Evolutionary conservation across 2,797 vertebrate species (phyloP), one percentile per base, ranked within the genome.

Genomic region (Fratercula arctica): DNA sequence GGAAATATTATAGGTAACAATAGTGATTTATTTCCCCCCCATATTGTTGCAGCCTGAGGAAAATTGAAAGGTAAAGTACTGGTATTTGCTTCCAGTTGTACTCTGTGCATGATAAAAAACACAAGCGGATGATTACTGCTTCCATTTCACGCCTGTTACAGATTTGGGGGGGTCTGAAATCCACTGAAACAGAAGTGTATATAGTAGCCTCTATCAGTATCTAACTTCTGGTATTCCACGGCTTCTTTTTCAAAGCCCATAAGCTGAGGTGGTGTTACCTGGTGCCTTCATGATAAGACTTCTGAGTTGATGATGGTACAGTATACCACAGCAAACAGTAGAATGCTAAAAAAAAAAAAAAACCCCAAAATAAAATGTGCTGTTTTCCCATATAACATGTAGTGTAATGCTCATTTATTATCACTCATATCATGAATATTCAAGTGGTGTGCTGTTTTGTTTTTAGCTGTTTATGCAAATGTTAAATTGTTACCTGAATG

Each of bases 161-260:
- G 56, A 41, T 16, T 29, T 60, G 76, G 90, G 86, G 43, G 72
- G 75, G 60, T 86, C 54, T 90, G 7, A 80, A 91, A 64, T 59
- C 67, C 79, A 26, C 76, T 81, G 74, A 57, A 60, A 45, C 64
- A 77, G 18, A 61, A 76, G 76, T 20, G 31, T 87, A 7, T 73
- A 11, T 39, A 48, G 82, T 10, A 33, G 46, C 68, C 28, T 89
- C 87, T 75, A 9, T 89, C 70, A 63, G 84, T 93, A 23, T 85
- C 93, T 96, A 95, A 96, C 93, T 76, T 68, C 61, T 91, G 93
- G 13, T 95, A 84, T 95, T 69, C 89, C 90, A 70, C 94, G 94
- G 95, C 94, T 94, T 95, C 95, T 93, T 87, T 96, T 94, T 82
- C 94, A 95, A 97, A 97, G 95, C 96, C 96, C 95, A 60, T 97